phyloP scores from a whole-genome alignment of 2,797 vertebrate genomes.

The Ibycter americanus region DNA sequence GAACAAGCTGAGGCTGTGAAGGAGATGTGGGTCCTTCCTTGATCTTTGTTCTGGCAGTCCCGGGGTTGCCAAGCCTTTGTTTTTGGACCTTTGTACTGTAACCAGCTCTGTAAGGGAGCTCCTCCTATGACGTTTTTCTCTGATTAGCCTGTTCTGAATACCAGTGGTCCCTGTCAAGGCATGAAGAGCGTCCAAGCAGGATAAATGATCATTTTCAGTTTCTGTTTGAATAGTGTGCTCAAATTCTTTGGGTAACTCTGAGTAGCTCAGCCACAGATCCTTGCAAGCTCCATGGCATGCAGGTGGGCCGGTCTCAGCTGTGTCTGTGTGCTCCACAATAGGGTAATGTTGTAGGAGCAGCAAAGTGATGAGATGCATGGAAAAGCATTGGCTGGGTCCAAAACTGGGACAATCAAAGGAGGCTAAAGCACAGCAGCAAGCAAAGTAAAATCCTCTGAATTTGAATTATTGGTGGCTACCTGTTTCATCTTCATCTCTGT shows the following conservation, averaged over 20 bases:
- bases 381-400: background rate
- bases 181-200: background rate
- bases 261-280: background rate
- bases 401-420: background rate
- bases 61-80: background rate
- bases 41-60: background rate
- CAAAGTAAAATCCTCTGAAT: background rate
- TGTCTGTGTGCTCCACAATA: background rate
- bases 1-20: background rate
- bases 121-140: background rate
- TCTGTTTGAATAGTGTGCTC: background rate
- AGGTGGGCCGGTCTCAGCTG: background rate
- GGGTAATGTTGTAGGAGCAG: background rate
- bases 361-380: background rate
- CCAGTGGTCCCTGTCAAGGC: background rate
- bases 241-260: background rate
- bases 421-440: background rate
- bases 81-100: background rate
- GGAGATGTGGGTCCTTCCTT: accelerated
- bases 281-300: background rate
- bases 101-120: background rate
- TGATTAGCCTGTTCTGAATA: background rate
- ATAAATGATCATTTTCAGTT: background rate
- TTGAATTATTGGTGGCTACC: background rate
- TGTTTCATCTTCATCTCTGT: background rate